Base-by-base conservation (phyloP, 2,888 invertebrate genomes). In the Pyrochroa serraticornis region DNA sequence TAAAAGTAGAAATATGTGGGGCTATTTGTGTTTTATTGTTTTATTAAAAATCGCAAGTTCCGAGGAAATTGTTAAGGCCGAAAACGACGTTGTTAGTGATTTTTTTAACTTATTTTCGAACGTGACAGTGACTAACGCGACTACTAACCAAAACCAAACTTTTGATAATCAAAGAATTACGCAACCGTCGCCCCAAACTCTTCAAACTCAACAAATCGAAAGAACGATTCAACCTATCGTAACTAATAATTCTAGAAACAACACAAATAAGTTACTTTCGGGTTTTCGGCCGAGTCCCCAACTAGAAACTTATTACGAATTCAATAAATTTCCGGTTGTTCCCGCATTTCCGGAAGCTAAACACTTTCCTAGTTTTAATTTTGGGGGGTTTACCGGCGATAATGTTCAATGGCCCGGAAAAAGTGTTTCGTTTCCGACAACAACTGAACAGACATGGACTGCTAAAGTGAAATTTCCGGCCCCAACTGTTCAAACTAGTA, bases 221-320 rank as follows among this genome's bases (percentile, higher is more conserved):
- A 58, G 63, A 41, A 62, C 58, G 9, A 2, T 63, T 9, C 50
- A 36, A 33, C 10, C 35, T 32, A 13, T 34, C 22, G 12, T 8
- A 22, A 37, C 9, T 6, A 63, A 60, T 9, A n/a, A n/a, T n/a
- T n/a, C 39, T 3, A 3, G 10, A 3, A 30, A 39, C 7, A 14
- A 34, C 3, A 7, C 13, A 7, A 42, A 9, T n/a, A 51, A 13
- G 9, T 31, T 8, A 10, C 35, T 61, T 1, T 49, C 57, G 3
- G 70, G 73, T 43, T 85, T 85, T 59, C 80, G 77, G 47, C 84
- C 84, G 1, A 85, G 85, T 69, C 82, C 80, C 7, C 82, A 81
- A 65, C 62, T 85, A 31, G 82, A 81, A 9, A 78, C 75, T 34
- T 82, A 80, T 12, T 80, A 80, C 61, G 84, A 84, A 64, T 77